A percentile compares a stretch with the other conserved stretches of the same genome.
Conservation (phyloP, 2,888 invertebrate species). For the Clunio marinus region DNA sequence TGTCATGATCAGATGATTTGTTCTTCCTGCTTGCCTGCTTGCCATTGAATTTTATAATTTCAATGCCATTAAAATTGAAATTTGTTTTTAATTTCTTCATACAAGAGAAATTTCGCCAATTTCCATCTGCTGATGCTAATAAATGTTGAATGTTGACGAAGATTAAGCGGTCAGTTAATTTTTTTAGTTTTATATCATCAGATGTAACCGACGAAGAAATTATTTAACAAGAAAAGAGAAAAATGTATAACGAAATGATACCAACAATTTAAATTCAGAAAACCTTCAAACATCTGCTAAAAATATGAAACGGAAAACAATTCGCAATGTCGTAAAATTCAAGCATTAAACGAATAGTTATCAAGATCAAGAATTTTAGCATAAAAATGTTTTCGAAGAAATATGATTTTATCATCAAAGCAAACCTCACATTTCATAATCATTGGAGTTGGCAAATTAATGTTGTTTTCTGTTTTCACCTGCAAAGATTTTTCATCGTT, state of each 20-base stretch:
- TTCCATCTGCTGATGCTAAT: background rate
- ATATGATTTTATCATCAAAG: background rate
- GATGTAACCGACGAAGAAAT: too few relatives aligned
- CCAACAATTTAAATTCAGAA: too few relatives aligned
- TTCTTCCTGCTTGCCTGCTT: slow-evolving; percentile 16
- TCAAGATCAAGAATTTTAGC: background rate
- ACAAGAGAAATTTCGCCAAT: background rate
- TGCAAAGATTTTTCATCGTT: slow-evolving; percentile 25
- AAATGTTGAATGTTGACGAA: too few relatives aligned
- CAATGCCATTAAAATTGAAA: background rate
- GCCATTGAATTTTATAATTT: background rate
- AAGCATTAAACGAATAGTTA: too few relatives aligned
- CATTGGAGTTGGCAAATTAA: background rate
- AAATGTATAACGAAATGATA: too few relatives aligned
- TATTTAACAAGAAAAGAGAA: too few relatives aligned
- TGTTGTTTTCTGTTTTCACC: too few relatives aligned
- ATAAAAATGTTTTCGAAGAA: background rate
- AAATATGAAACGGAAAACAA: too few relatives aligned
- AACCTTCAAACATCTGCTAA: too few relatives aligned
- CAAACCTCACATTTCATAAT: background rate
- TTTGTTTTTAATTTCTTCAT: background rate
- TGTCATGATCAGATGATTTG: slow-evolving; percentile 37
- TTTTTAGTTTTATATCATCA: too few relatives aligned
- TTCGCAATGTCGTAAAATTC: too few relatives aligned
- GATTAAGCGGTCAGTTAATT: too few relatives aligned